Conservation (phyloP, 2,797 vertebrate genomes). For the Semotilus atromaculatus region DNA sequence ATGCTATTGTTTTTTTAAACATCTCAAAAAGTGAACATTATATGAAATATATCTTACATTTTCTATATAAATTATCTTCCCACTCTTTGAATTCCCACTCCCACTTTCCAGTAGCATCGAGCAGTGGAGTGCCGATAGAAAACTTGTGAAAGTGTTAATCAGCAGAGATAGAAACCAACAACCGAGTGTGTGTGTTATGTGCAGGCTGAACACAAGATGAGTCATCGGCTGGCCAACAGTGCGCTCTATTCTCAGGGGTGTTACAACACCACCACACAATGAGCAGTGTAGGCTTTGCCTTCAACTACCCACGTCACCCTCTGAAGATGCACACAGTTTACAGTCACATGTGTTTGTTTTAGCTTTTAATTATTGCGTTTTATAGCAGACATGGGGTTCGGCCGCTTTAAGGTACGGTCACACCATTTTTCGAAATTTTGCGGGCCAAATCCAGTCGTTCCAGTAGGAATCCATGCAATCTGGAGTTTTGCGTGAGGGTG, state of each 20-base stretch:
- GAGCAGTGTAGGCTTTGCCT: conserved; percentile 40
- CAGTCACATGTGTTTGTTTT: background rate
- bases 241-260: conserved; percentile 55
- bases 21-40: no score
- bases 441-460: background rate
- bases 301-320: conserved; percentile 50
- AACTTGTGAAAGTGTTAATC: conserved; percentile 53
- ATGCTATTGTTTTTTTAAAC: background rate
- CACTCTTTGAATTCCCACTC: conserved; percentile 10
- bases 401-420: background rate
- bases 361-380: background rate
- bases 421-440: background rate
- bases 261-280: conserved; percentile 57
- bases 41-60: no score
- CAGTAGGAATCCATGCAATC: background rate
- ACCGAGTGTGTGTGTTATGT: conserved; percentile 44
- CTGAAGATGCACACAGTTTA: background rate
- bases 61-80: conserved; percentile 4
- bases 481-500: background rate
- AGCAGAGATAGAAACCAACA: conserved; percentile 32
- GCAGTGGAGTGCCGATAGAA: conserved; percentile 31
- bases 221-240: conserved; percentile 56
- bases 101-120: conserved; percentile 5
- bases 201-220: conserved; percentile 55
- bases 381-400: background rate